Percentiles rank a stretch among this genome's conserved stretches.
Evolutionary conservation across 64 coral and sea anemone genomes (phyloP).

Genomic region (Dendrophyllia cribrosa): DNA sequence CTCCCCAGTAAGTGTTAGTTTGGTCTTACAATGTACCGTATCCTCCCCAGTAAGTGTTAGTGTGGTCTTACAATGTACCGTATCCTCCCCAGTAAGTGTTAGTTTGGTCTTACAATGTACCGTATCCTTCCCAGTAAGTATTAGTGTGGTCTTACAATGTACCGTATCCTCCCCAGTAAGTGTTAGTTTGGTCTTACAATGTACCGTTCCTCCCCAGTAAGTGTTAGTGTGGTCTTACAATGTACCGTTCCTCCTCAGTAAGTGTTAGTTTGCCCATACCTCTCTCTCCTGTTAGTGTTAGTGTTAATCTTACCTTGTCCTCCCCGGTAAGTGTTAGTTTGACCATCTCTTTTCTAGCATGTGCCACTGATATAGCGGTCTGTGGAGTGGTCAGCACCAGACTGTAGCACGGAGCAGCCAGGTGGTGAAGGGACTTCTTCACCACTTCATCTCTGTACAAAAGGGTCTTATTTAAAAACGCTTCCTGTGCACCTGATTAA

Average conservation of each 20-base stretch:
- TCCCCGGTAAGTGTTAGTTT: conserved; percentile 63
- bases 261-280: neutral
- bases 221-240: no score
- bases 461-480: conserved; percentile 82
- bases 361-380: conserved; percentile 72
- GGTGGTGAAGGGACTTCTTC: conserved; percentile 74
- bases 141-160: no score
- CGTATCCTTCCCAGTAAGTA: no score
- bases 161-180: neutral
- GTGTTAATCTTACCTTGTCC: conserved; percentile 58
- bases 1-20: no score
- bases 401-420: conserved; percentile 82
- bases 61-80: no score
- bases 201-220: no score
- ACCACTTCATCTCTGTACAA: conserved; percentile 91
- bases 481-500: conserved; percentile 53
- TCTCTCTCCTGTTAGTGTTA: no score
- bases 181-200: neutral
- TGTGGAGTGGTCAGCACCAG: conserved; percentile 63
- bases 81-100: no score
- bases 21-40: no score
- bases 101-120: no score
- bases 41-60: no score
- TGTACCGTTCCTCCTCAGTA: neutral
- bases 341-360: conserved; percentile 71